Evolutionary conservation across 2,797 vertebrate genomes (phyloP), one percentile per base, ranked within the genome.

Genomic region (Hoplostethus atlanticus): DNA sequence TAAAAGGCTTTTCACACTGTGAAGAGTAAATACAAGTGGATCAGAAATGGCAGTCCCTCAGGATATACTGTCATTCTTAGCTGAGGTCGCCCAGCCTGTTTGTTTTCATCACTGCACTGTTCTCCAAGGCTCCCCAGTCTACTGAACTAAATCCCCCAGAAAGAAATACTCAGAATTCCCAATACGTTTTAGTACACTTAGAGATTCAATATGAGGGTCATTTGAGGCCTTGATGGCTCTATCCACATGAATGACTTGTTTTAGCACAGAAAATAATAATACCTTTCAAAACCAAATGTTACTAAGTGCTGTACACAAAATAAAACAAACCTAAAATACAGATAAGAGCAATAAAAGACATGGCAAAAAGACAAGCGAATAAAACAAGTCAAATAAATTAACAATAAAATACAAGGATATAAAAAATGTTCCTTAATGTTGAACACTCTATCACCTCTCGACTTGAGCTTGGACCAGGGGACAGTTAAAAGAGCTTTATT

Each of bases 1-100:
- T 89, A 88, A 92, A 91, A 91, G 73, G 89, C 82, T 90, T 91
- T 91, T 91, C 86, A 87, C 85, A 84, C 83, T 80, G 78, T 84
- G 84, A 84, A 86, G 82, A 71, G 69, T 63, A 57, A 71, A 70
- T 84, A 75, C 61, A 76, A 46, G 73, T 65, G 84, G 79, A 88
- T 90, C 88, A 86, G 83, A 90, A 86, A 76, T 7, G 36, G 59
- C 66, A 36, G 60, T 84, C 85, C 81, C 84, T 64, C 31, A 25
- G 85, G 79, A 82, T 64, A 57, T 44, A 56, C 77, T 74, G 80
- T 80, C 73, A 86, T 83, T 87, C 78, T 87, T 70, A 59, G 63
- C 54, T 68, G 73, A 86, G 86, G 80, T 87, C 90, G 89, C 79
- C 66, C 72, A 65, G 71, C 42, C 68, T 84, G 68, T 91, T 90